phyloP scores from a whole-genome alignment of 2,888 invertebrate species.

The Parnassius mnemosyne region DNA sequence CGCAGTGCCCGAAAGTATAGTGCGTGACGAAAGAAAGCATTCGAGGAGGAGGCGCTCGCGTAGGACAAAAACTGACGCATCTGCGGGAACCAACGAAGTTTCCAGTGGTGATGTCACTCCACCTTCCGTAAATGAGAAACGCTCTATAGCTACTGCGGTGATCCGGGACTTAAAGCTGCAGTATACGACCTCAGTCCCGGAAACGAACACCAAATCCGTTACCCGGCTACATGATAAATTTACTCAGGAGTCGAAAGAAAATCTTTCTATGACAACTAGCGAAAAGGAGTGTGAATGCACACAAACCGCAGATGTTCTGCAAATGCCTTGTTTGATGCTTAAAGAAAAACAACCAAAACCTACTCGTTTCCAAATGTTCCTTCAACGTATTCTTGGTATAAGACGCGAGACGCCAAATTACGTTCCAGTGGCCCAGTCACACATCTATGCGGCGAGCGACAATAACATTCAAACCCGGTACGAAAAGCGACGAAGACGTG shows the following conservation, averaged over 20 bases:
- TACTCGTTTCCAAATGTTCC: constrained; percentile 61
- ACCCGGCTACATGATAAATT: constrained; percentile 31
- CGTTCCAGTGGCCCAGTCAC: constrained; percentile 39
- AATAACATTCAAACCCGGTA: constrained; percentile 47
- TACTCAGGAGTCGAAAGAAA: constrained; percentile 42
- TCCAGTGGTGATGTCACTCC: constrained; percentile 45
- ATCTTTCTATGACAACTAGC: constrained; percentile 30
- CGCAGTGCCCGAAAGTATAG: constrained; percentile 23
- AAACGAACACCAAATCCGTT: constrained; percentile 14
- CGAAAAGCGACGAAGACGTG: constrained; percentile 42
- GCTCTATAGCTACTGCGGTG: constrained; percentile 43
- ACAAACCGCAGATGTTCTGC: constrained; percentile 35
- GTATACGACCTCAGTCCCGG: constrained; percentile 29
- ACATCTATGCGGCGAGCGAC: constrained; percentile 58
- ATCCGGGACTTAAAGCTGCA: constrained; percentile 50
- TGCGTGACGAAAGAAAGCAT: constrained; percentile 31
- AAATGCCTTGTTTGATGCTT: constrained; percentile 41
- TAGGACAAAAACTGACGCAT: constrained; percentile 61
- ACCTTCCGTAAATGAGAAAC: constrained; percentile 25
- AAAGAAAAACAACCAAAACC: constrained; percentile 45
- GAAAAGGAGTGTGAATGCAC: constrained; percentile 43
- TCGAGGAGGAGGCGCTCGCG: constrained; percentile 51
- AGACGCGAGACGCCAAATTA: constrained; percentile 41
- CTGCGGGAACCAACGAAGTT: constrained; percentile 53
- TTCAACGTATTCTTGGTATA: constrained; percentile 61